A percentile compares a stretch with the other conserved stretches of the same genome.
These are phyloP conservation scores for Tethya wilhelma DNA, from an alignment of 37 sponge, comb jelly and placozoan species.

Conservation along the genomic window DNA sequence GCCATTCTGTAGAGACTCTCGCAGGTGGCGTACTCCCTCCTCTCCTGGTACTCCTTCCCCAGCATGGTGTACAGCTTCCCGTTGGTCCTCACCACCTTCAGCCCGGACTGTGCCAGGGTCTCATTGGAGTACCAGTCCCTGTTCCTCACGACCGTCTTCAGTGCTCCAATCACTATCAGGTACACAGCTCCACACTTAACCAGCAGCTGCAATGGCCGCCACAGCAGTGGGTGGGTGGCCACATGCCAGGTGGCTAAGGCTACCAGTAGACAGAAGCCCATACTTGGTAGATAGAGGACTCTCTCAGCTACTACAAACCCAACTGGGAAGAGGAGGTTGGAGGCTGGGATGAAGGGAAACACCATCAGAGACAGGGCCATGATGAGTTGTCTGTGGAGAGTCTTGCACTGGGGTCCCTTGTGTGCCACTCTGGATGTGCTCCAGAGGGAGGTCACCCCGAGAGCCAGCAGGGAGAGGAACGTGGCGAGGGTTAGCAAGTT, in stretches of 20 bases:
- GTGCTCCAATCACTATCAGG: background rate
- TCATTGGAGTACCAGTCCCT: conserved; percentile 77
- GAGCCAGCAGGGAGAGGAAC: conserved; percentile 11
- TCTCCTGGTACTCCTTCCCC: conserved; percentile 78
- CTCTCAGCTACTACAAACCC: conserved; percentile 98
- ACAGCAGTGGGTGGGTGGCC: conserved; percentile 68
- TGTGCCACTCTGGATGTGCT: background rate
- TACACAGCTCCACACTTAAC: background rate
- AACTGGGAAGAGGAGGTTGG: conserved; percentile 95
- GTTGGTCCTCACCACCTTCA: conserved; percentile 71
- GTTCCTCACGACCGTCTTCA: conserved; percentile 77
- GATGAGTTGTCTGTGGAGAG: conserved; percentile 29
- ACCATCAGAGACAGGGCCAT: conserved; percentile 76
- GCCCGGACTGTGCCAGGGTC: conserved; percentile 69
- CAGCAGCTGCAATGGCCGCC: conserved; percentile 77
- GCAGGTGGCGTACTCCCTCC: conserved; percentile 37
- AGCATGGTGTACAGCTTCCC: conserved; percentile 90
- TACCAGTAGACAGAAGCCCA: conserved; percentile 50
- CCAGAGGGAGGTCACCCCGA: background rate
- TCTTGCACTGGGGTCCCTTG: background rate
- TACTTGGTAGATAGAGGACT: conserved; percentile 90
- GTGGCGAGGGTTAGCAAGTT: conserved; percentile 66
- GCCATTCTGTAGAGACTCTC: conserved; percentile 72
- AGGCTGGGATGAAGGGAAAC: conserved; percentile 95
- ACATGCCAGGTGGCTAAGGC: conserved; percentile 10